Conservation (phyloP, 2,797 vertebrate species). For the Lindbergichthys nudifrons region DNA sequence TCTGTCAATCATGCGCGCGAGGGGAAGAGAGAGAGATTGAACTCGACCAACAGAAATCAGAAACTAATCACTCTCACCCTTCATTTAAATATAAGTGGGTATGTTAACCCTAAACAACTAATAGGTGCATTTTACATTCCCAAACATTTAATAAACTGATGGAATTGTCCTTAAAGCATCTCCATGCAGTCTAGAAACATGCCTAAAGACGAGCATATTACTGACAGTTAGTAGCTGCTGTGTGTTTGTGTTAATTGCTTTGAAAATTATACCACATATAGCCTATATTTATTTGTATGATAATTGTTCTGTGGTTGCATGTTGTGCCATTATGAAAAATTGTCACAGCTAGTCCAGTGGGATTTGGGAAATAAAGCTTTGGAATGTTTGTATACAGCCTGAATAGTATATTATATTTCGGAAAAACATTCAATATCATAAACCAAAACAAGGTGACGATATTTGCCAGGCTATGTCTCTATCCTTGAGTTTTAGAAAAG, state of each 20-base stretch:
- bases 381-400: neutral
- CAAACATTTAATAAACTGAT: neutral
- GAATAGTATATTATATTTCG: neutral
- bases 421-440: conserved; percentile 4
- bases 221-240: neutral
- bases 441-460: neutral
- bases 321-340: neutral
- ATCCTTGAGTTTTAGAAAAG: neutral
- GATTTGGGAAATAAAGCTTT: neutral
- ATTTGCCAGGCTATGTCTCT: neutral
- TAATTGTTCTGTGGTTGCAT: neutral
- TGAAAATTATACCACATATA: neutral
- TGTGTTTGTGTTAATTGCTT: neutral
- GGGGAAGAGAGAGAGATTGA: conserved; percentile 5
- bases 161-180: neutral
- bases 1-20: conserved; percentile 68
- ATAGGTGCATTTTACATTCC: no score
- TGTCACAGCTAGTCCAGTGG: neutral
- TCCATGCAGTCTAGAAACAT: neutral
- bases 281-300: neutral
- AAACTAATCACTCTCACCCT: neutral
- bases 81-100: neutral
- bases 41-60: neutral
- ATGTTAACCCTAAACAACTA: no score
- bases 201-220: neutral